phyloP scores from a whole-genome alignment of 2,888 invertebrate species.

The Ormyrus labotus region DNA sequence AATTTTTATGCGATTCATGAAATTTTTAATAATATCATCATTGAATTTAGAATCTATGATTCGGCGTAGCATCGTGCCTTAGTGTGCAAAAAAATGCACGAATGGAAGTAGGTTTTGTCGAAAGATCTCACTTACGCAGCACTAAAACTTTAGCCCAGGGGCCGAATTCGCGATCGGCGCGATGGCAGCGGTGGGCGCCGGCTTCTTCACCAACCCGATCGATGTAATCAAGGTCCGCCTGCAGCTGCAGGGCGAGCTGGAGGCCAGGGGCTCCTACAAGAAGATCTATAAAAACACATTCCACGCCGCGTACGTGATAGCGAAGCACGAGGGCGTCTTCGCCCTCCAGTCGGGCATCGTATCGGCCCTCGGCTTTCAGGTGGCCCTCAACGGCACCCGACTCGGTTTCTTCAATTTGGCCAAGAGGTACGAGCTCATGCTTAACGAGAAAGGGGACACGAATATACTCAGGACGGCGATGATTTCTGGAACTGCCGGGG shows the following conservation, averaged over 20 bases:
- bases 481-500: constrained; percentile 88
- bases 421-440: constrained; percentile 76
- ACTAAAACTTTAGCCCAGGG: constrained; percentile 62
- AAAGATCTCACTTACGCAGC: too few relatives aligned
- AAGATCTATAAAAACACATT: constrained; percentile 86
- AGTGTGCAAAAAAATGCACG: too few relatives aligned
- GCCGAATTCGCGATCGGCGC: constrained; percentile 88
- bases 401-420: constrained; percentile 78
- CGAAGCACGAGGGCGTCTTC: constrained; percentile 86
- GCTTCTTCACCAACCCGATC: constrained; percentile 91
- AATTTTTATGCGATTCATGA: too few relatives aligned
- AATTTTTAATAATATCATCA: too few relatives aligned
- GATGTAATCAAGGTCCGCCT: constrained; percentile 93
- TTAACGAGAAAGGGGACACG: constrained; percentile 80
- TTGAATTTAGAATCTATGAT: too few relatives aligned
- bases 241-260: constrained; percentile 92
- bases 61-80: too few relatives aligned
- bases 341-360: constrained; percentile 89
- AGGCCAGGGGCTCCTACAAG: constrained; percentile 84
- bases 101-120: too few relatives aligned
- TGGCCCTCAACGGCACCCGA: constrained; percentile 91
- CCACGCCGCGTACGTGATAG: constrained; percentile 88
- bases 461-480: constrained; percentile 81
- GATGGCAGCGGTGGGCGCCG: constrained; percentile 87
- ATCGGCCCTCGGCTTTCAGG: constrained; percentile 92